A percentile compares a stretch with the other conserved stretches of the same genome.
These are phyloP conservation scores for Diloba caeruleocephala DNA, from an alignment of 2,888 invertebrate species.

Conservation along the genomic window DNA sequence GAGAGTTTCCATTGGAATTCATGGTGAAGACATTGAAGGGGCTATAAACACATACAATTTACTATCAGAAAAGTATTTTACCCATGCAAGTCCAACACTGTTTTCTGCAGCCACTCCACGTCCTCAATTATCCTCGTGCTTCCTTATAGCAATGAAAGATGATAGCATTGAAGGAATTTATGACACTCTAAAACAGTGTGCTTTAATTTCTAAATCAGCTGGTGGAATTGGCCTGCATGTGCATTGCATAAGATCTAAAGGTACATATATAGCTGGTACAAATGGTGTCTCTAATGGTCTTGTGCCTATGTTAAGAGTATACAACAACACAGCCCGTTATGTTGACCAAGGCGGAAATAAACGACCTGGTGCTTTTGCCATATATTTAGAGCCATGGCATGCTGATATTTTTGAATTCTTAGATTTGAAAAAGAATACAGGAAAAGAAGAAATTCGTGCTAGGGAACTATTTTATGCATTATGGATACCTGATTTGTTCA, in stretches of 20 bases:
- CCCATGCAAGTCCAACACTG: slow-evolving; percentile 99
- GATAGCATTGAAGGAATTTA: slow-evolving; percentile 99
- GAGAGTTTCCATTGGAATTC: slow-evolving; percentile 99
- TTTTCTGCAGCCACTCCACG: slow-evolving; percentile 97
- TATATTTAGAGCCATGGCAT: slow-evolving; percentile 99
- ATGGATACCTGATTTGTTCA: slow-evolving; percentile 99
- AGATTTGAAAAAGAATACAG: slow-evolving; percentile 98
- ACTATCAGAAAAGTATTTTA: slow-evolving; percentile 98
- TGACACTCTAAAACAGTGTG: slow-evolving; percentile 97
- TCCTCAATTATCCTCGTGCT: slow-evolving; percentile 98
- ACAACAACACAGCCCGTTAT: slow-evolving; percentile 98
- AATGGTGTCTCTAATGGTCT: slow-evolving; percentile 98
- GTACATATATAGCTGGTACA: slow-evolving; percentile 97
- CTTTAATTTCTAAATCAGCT: slow-evolving; percentile 98
- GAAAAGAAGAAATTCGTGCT: slow-evolving; percentile 98
- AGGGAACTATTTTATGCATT: slow-evolving; percentile 98
- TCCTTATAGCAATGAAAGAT: slow-evolving; percentile 97
- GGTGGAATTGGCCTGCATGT: slow-evolving; percentile 99
- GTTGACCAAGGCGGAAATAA: slow-evolving; percentile 99
- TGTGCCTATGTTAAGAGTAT: slow-evolving; percentile 98
- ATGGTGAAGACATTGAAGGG: slow-evolving; percentile 96
- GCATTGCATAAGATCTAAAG: slow-evolving; percentile 97
- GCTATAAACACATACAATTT: slow-evolving; percentile 99
- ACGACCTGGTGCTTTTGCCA: slow-evolving; percentile 98
- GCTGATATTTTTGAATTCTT: slow-evolving; percentile 98